Evolutionary conservation across 2,888 invertebrate species (phyloP), one percentile per base, ranked within the genome.

Genomic region (Drosophila anomalata): DNA sequence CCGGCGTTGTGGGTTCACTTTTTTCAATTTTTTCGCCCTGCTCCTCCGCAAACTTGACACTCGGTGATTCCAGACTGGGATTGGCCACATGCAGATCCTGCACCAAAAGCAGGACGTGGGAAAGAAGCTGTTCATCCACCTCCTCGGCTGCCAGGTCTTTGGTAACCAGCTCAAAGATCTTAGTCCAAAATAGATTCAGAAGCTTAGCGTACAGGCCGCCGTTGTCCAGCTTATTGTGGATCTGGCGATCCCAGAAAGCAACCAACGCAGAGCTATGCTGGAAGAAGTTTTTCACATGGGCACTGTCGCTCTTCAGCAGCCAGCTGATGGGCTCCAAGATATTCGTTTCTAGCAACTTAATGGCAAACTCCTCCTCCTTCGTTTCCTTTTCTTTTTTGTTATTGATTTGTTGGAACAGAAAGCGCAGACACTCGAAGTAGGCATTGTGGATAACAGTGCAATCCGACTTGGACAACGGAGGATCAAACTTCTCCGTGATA

Each of bases 351-450:
- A 89, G 65, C 26, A 90, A 63, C 3, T 59, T 57, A 11, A 72
- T 55, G 0, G 76, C 75, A 22, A 89, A 74, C n/a, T 74, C 58
- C 8, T 65, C 73, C 42, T 75, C 66, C 14, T 56, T 67, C 0
- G 24, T 44, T 11, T 60, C 51, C 0, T 76, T 61, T 7, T 68
- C 47, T 80, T 71, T 86, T 75, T 71, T 66, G 72, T 93, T 91
- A 11, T 91, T 90, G 48, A 92, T 90, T 76, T 94, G 93, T 78
- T 93, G 92, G 52, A 94, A 91, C 11, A 94, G 89, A 83, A 94
- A 96, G 52, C 94, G 94, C 42, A 97, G 89, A 88, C 97, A 97
- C 89, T 97, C 97, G 20, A 95, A 93, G 77, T 95, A 94, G 2
- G 96, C 93, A 47, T 93, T 93, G 22, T 95, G 93, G 81, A 97